A percentile compares a stretch with the other conserved stretches of the same genome.
phyloP scores from a whole-genome alignment of 2,888 invertebrate species.

The Tenthredo amoena region DNA sequence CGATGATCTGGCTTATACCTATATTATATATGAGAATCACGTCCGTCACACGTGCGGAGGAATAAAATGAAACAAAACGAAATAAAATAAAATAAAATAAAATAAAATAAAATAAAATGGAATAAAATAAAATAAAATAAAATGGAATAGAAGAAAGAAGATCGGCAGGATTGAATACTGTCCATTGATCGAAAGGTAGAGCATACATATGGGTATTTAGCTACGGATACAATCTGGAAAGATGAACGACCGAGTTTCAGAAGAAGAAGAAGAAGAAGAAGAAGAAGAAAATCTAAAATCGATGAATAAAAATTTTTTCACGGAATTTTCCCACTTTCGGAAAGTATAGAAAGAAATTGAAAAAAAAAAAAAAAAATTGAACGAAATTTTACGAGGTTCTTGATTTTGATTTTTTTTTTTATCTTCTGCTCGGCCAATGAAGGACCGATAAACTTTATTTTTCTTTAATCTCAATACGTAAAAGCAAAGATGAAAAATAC shows the following conservation, averaged over 20 bases:
- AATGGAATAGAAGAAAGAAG: not conserved
- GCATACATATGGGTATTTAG: not conserved
- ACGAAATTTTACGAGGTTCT: too few species aligned
- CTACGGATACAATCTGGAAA: not conserved
- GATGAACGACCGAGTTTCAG: not conserved
- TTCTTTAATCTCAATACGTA: too few species aligned
- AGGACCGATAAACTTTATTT: too few species aligned
- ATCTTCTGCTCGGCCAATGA: too few species aligned
- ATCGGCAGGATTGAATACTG: not conserved
- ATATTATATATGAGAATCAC: conserved; percentile 26
- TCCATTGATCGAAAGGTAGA: not conserved
- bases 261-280: too few species aligned
- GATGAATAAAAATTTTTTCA: too few species aligned
- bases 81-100: not conserved
- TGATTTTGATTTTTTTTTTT: too few species aligned
- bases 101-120: not conserved
- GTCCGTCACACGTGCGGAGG: conserved; percentile 19
- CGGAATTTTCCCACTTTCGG: not conserved
- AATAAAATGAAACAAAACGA: not conserved
- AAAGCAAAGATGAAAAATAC: too few species aligned
- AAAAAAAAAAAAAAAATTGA: not conserved
- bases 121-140: not conserved
- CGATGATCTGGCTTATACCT: not conserved
- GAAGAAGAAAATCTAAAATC: too few species aligned
- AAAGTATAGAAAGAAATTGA: not conserved